phyloP scores from a whole-genome alignment of 2,888 invertebrate species.

The Caenorhabditis sinica region DNA sequence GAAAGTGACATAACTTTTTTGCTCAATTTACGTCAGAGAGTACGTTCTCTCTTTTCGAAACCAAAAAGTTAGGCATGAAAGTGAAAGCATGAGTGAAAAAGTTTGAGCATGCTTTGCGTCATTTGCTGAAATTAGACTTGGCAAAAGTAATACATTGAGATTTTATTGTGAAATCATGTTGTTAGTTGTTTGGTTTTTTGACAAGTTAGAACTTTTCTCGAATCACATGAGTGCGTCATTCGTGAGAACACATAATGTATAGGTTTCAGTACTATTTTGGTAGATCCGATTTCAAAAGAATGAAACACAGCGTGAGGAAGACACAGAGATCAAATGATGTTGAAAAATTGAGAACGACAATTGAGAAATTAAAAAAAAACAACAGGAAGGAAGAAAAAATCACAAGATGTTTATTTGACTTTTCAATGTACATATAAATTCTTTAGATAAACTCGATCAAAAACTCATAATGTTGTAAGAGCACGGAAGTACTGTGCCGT shows the following conservation, averaged over 20 bases:
- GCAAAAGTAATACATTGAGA: neutral
- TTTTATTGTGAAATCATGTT: conserved; percentile 25
- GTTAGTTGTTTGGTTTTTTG: conserved; percentile 12
- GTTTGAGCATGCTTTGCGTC: conserved; percentile 3
- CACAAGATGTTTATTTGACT: conserved; percentile 18
- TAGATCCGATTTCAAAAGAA: neutral
- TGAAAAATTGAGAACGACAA: neutral
- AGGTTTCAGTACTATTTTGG: conserved; percentile 14
- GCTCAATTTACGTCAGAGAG: conserved; percentile 39
- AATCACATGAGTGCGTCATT: conserved; percentile 14
- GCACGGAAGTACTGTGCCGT: conserved; percentile 71
- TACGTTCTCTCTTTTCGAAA: conserved; percentile 28
- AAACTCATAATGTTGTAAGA: conserved; percentile 46
- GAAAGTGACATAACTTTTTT: conserved; percentile 10
- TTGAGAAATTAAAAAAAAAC: neutral
- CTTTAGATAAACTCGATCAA: neutral
- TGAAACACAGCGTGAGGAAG: neutral
- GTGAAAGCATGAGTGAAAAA: conserved; percentile 28
- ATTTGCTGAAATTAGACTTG: neutral
- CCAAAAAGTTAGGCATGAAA: conserved; percentile 15
- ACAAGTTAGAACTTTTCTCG: neutral
- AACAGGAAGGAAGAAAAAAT: conserved; percentile 2
- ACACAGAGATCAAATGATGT: neutral
- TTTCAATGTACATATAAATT: conserved; percentile 8
- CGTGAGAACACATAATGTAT: too few relatives aligned